Conservation (phyloP, 2,113 vertebrate species). For the Hippotragus niger region DNA sequence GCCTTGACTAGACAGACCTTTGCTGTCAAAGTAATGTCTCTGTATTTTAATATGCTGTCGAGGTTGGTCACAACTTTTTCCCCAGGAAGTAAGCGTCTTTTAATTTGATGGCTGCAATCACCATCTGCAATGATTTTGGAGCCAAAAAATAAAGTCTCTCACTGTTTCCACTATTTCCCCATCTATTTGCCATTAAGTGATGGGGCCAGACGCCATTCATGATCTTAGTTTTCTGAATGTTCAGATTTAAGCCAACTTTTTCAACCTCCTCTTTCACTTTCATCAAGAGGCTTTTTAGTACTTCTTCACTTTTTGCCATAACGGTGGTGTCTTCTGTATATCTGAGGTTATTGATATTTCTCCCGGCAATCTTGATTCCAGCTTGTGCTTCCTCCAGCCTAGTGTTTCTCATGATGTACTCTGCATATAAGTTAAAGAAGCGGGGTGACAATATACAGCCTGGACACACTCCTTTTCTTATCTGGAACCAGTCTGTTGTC, state of each 20-base stretch:
- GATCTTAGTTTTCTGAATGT: neutral
- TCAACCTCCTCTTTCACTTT: neutral
- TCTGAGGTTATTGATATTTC: neutral
- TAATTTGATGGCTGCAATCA: neutral
- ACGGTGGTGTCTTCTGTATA: neutral
- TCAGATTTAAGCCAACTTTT: neutral
- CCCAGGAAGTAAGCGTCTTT: neutral
- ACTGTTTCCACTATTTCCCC: neutral
- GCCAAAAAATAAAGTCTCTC: neutral
- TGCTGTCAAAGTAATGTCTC: neutral
- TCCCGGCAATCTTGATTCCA: neutral
- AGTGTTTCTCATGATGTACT: rapidly evolving
- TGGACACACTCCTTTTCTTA: rapidly evolving
- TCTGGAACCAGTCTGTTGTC: neutral
- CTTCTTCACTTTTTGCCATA: neutral
- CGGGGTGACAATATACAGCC: neutral
- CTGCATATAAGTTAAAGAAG: neutral
- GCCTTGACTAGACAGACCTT: neutral
- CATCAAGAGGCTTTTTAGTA: neutral
- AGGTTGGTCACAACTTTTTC: neutral
- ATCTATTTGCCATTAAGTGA: neutral
- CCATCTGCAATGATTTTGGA: neutral
- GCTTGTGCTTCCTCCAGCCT: neutral
- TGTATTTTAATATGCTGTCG: neutral
- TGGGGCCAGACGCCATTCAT: neutral